Evolutionary conservation across 2,888 invertebrate species (phyloP), one percentile per base, ranked within the genome.

Genomic region (Ametastegia equiseti): DNA sequence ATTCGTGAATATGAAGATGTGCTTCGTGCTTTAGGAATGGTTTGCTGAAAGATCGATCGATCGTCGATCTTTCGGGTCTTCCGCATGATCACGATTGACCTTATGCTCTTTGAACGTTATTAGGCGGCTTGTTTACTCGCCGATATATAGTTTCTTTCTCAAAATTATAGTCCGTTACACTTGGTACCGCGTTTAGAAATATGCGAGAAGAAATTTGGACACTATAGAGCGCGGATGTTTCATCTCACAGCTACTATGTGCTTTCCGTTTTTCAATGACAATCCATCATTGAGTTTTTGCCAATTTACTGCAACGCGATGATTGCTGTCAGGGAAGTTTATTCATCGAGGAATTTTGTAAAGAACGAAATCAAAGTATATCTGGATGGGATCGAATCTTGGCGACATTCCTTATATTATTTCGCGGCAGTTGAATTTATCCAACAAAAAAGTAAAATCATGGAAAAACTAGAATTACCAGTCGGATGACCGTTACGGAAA

Each of bases 31-130:
- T 5, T 2, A 13, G 19, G 67, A 67, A 39, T 39, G 19, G 39
- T 36, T n/a, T 42, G 42, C 19, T 15, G 47, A 47, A 50, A 54
- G 30, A 75, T 54, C 54, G 19, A 67, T 63, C 30, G 36, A 71
- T 71, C 67, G 36, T 39, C 71, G 71, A 71, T 71, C 71, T 71
- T 45, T 47, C 27, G 75, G 75, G 54, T 75, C n/a, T 67, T n/a
- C 75, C 19, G n/a, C n/a, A 36, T 27, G 19, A 45, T 73, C 73
- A 23, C 73, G 33, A 13, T 50, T 73, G 54, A 75, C 75, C 75
- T 54, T 75, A 15, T 75, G 54, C 54, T 54, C 75, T 19, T 71
- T 27, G 30, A 39, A 23, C 27, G 47, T 47, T 71, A 71, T 45
- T 71, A 47, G 45, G 30, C 47, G 27, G 23, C 71, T 30, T n/a